These are phyloP conservation scores for Stenoptilia bipunctidactyla DNA, from an alignment of 2,888 invertebrate species.

Conservation along the genomic window DNA sequence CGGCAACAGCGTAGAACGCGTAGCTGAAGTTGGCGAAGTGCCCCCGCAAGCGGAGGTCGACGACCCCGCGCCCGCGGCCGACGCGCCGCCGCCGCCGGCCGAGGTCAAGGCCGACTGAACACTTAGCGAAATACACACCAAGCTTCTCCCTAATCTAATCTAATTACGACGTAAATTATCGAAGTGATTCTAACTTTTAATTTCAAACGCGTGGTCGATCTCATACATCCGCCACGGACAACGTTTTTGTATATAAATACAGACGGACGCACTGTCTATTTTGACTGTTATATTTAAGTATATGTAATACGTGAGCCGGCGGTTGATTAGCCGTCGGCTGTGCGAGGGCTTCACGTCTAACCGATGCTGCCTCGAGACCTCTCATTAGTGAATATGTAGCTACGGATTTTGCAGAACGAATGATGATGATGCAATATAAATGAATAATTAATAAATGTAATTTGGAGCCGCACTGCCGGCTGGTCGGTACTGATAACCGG, in stretches of 20 bases:
- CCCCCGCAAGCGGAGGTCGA: constrained; percentile 20
- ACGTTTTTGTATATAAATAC: constrained; percentile 9
- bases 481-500: constrained; percentile 35
- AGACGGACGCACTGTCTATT: constrained; percentile 51
- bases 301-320: constrained; percentile 51
- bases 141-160: constrained; percentile 37
- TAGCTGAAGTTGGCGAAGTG: constrained; percentile 28
- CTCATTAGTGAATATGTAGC: constrained; percentile 68
- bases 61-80: constrained; percentile 29
- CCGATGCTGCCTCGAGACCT: constrained; percentile 60
- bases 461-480: constrained; percentile 44
- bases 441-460: constrained; percentile 61
- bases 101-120: constrained; percentile 43
- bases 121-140: constrained; percentile 3
- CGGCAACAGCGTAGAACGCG: constrained; percentile 24
- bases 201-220: not conserved
- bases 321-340: too few species aligned
- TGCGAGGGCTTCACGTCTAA: constrained; percentile 43
- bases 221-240: not conserved
- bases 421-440: constrained; percentile 61
- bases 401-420: constrained; percentile 51
- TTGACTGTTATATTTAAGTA: constrained; percentile 66
- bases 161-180: constrained; percentile 65
- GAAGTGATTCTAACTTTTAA: constrained; percentile 61
- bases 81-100: constrained; percentile 30